Base-by-base conservation (phyloP, 2,113 vertebrate genomes). In the Semnornis frantzii region DNA sequence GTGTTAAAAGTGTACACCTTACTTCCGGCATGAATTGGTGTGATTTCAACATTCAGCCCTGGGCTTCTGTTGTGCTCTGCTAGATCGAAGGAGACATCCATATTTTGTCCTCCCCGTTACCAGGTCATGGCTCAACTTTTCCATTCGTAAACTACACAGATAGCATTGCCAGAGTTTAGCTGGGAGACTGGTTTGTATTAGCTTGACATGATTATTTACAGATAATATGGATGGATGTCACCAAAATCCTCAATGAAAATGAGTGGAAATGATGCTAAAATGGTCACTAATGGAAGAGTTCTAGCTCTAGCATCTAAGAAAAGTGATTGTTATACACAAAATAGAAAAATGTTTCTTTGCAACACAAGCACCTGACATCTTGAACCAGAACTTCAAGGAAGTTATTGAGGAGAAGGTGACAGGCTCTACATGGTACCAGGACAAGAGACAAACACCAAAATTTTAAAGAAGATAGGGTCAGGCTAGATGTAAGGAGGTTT, bases 1-100 rank as follows among this genome's bases (percentile, higher is more conserved):
- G 25, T 84, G 50, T 79, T 95, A 82, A 48, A 93, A 88, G 15
- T 34, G 25, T 55, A 48, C 24, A 71, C 62, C 58, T 95, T 75
- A 86, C 86, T 95, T 95, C 73, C 3, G 5, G 17, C 34, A 58
- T 20, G 69, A 90, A 73, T 77, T 85, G 85, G 10, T 3, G 1
- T 27, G 21, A n/a, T 71, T 90, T 92, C 83, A 92, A 10, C 80
- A 78, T 55, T 73, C 31, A 92, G 48, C 33, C 83, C 34, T 55
- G 44, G 73, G 66, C 48, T 86, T 90, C 33, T 81, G 9, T 62
- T 84, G 58, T 50, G 50, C n/a, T 79, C 58, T 71, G 17, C 39
- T 86, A 55, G 23, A 82, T 62, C 0, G 2, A 94, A 83, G 48
- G 86, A 54, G 57, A 48, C 19, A 71, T 71, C 13, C 17, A 23